Evolutionary conservation across 2,797 vertebrate species (phyloP), one percentile per base, ranked within the genome.

Genomic region (Oceanodroma leucorhoa): DNA sequence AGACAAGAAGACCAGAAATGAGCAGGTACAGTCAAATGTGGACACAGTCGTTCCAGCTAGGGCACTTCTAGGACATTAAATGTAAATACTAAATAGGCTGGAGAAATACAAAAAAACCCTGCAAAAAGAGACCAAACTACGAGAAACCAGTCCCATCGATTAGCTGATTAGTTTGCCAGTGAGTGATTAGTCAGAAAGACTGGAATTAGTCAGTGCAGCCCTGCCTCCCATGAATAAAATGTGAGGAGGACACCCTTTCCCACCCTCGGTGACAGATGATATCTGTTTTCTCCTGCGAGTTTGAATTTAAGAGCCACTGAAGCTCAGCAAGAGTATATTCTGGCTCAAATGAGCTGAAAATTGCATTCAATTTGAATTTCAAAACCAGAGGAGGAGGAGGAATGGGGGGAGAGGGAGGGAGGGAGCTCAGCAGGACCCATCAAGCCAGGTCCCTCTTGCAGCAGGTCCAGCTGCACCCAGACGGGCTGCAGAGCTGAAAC

Each of bases 281-380:
- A 98, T 98, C 98, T 98, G 98, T 98, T 98, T 98, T 98, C 98
- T 98, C 97, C 98, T 91, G 64, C 60, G 81, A 98, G 97, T 97
- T 97, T 97, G 98, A 98, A 98, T 98, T 98, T 98, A 98, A 98
- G 98, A 98, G 97, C 97, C 98, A 98, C 97, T 98, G 98, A 98
- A 98, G 98, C 98, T 98, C 97, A 96, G 97, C 98, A 97, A 98
- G 96, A 98, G 98, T 98, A 98, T 98, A 98, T 98, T 98, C 98
- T 98, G 97, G 97, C 98, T 98, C 98, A 98, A 98, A 98, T 98
- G 98, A 98, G 97, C 98, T 98, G 98, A 98, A 98, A 98, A 98
- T 98, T 98, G 98, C 97, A 98, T 98, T 98, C 98, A 98, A 98
- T 98, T 98, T 98, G 98, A 98, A 98, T 98, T 98, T 98, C 98